Conservation (phyloP, 1,140 invertebrate species). For the Mya arenaria region DNA sequence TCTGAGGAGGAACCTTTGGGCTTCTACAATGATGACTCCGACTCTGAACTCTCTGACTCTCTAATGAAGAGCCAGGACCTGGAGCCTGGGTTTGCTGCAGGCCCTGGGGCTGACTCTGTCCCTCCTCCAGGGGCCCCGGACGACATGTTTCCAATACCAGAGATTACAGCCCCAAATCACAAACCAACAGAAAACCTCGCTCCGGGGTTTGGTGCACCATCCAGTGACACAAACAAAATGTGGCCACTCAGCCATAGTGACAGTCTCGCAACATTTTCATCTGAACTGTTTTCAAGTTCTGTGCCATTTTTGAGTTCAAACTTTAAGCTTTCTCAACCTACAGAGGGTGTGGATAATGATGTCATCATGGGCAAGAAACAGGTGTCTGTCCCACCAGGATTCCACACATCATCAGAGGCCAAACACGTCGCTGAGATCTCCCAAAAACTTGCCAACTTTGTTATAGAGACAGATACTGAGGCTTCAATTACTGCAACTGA, state of each 20-base stretch:
- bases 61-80: slow-evolving; percentile 70
- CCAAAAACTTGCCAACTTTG: slow-evolving; percentile 79
- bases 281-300: slow-evolving; percentile 74
- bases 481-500: slow-evolving; percentile 77
- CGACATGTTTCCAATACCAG: slow-evolving; percentile 27
- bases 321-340: slow-evolving; percentile 63
- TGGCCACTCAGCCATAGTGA: slow-evolving; percentile 62
- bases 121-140: background rate
- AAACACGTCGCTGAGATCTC: slow-evolving; percentile 79
- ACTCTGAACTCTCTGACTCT: slow-evolving; percentile 75
- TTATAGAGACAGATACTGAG: slow-evolving; percentile 81
- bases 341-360: slow-evolving; percentile 67
- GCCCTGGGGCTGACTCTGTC: slow-evolving; percentile 47
- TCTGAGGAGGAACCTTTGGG: slow-evolving; percentile 75
- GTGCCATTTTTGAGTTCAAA: slow-evolving; percentile 73
- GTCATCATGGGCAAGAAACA: slow-evolving; percentile 73
- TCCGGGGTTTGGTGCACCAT: slow-evolving; percentile 26
- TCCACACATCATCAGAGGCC: slow-evolving; percentile 73
- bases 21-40: slow-evolving; percentile 74
- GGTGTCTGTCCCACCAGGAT: slow-evolving; percentile 78
- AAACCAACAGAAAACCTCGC: slow-evolving; percentile 6
- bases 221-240: slow-evolving; percentile 62
- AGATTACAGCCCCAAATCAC: slow-evolving; percentile 14
- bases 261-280: slow-evolving; percentile 72
- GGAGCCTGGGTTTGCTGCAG: slow-evolving; percentile 56